Base-by-base conservation (phyloP, 1,140 invertebrate genomes). In the Nylanderia fulva region DNA sequence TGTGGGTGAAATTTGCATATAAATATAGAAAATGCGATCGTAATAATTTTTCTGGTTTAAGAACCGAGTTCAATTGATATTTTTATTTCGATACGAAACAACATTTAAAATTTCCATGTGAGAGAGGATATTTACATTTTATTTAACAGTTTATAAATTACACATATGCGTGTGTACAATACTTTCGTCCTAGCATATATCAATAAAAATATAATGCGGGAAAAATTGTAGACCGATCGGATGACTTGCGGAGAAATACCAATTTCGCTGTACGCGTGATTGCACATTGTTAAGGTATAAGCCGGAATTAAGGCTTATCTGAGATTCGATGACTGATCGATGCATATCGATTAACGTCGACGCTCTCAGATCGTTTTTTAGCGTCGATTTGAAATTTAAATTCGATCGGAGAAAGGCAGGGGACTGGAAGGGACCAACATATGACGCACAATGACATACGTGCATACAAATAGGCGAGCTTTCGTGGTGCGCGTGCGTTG, bases 301-400 rank as follows among this genome's bases (percentile, higher is more conserved):
- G 66, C 36, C 52, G 48, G 54, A 58, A n/a, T n/a, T n/a, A n/a
- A 72, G 66, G 66, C 45, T 69, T 80, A 68, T 52, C 24, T 71
- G 52, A 39, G 36, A 36, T 82, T 58, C 36, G 77, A 82, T 58
- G 52, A 82, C 64, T 42, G 66, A 82, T 82, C 77, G 52, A 72
- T 29, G 64, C 29, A 63, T 80, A 58, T 80, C 63, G 77, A 80
- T 80, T 69, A 80, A 11, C 64, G 64, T 72, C 18, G 36, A 56
- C 36, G 48, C 52, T 60, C 66, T 58, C 66, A 71, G 66, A 82
- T 82, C 52, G 66, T 52, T 82, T 82, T 82, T 82, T 45, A 71
- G 11, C 66, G 48, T 71, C 18, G 24, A 72, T 82, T 82, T 82
- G 36, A 82, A 82, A 82, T 82, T 82, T 82, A 82, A 60, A 82